Conservation (phyloP, 2,113 vertebrate genomes). For the Paratilapia polleni region DNA sequence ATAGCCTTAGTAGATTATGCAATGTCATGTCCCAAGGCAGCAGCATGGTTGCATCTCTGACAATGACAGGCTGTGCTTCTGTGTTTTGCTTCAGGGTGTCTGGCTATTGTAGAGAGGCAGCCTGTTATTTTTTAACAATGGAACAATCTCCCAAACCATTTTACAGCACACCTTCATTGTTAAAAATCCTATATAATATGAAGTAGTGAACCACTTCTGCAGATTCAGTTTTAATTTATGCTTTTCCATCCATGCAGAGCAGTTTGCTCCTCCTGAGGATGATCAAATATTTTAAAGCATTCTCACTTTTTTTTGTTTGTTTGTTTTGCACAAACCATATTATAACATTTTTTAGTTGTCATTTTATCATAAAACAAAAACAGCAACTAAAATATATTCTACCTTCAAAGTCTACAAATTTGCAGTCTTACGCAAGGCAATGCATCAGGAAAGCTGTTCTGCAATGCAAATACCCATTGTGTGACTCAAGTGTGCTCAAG, state of each 20-base stretch:
- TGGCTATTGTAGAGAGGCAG: slow-evolving; percentile 41
- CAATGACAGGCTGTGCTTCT: slow-evolving; percentile 45
- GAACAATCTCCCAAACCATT: slow-evolving; percentile 40
- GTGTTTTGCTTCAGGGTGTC: slow-evolving; percentile 41
- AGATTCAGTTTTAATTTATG: not conserved
- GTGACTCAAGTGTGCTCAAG: not conserved
- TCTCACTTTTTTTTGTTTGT: not conserved
- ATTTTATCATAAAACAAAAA: not conserved
- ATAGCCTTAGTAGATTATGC: slow-evolving; percentile 64
- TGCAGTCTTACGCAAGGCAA: not conserved
- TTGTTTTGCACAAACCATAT: not conserved
- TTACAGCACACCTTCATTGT: not conserved
- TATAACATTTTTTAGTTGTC: not conserved
- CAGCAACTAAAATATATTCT: not conserved
- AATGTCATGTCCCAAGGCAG: slow-evolving; percentile 36
- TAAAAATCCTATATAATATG: not conserved
- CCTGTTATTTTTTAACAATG: slow-evolving; percentile 57
- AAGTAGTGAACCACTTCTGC: not conserved
- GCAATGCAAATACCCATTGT: not conserved
- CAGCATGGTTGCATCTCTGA: slow-evolving; percentile 37
- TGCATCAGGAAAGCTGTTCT: not conserved
- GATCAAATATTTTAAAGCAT: not conserved
- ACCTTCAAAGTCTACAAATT: slow-evolving; percentile 5
- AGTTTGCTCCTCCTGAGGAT: not conserved
- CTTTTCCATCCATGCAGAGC: not conserved